A percentile compares a stretch with the other conserved stretches of the same genome.
phyloP scores from a whole-genome alignment of 2,888 invertebrate species.

The Coelopa pilipes region DNA sequence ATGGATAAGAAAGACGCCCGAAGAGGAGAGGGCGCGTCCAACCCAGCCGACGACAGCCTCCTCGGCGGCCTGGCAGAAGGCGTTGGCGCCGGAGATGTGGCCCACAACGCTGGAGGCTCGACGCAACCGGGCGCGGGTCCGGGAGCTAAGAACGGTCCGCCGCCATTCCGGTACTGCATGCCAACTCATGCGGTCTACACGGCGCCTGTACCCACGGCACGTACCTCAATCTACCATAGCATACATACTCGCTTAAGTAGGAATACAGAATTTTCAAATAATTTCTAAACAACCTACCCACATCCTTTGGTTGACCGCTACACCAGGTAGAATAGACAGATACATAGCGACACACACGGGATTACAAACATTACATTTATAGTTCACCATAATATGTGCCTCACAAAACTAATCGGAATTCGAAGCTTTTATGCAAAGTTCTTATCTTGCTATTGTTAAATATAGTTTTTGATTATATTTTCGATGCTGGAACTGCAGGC shows the following conservation, averaged over 20 bases:
- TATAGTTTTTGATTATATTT: too few species aligned
- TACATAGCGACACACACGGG: too few species aligned
- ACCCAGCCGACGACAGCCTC: constrained; percentile 33
- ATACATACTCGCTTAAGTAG: too few species aligned
- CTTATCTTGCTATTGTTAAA: too few species aligned
- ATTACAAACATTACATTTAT: too few species aligned
- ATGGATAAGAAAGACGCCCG: constrained; percentile 55
- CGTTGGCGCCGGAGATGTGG: constrained; percentile 35
- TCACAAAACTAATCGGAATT: too few species aligned
- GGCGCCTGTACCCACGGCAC: constrained; percentile 73
- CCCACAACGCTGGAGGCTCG: constrained; percentile 1
- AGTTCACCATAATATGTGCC: too few species aligned
- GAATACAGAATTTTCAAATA: too few species aligned
- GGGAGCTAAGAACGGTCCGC: constrained; percentile 53
- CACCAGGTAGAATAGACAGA: too few species aligned
- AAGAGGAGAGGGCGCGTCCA: constrained; percentile 40
- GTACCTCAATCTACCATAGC: constrained; percentile 62
- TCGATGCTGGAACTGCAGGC: too few species aligned
- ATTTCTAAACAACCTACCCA: background rate
- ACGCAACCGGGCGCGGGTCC: constrained; percentile 43
- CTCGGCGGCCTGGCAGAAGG: constrained; percentile 2
- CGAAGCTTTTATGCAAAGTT: too few species aligned
- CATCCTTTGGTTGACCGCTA: background rate
- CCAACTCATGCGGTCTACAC: constrained; percentile 73
- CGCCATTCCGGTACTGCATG: constrained; percentile 71